Conservation (phyloP, 2,888 invertebrate species). For the Ormyrus rosae region DNA sequence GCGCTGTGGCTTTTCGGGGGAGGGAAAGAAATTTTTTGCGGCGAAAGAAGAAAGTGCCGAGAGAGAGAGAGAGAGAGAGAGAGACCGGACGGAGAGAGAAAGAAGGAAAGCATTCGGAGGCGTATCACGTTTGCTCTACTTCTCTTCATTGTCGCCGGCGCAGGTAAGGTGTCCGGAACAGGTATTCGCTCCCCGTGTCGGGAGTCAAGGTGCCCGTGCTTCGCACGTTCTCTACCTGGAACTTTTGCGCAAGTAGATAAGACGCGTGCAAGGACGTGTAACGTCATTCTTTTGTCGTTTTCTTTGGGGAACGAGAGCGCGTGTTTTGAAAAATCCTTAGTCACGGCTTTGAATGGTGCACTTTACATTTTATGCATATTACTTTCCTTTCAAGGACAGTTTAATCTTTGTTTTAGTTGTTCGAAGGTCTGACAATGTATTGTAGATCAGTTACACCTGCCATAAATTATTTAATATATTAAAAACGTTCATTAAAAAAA, state of each 20-base stretch:
- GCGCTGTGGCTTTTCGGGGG: not conserved
- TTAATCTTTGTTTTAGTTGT: not conserved
- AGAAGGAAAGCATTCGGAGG: conserved; percentile 44
- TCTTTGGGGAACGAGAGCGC: not conserved
- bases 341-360: not conserved
- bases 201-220: conserved; percentile 8
- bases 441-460: too few species aligned
- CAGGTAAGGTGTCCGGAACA: conserved; percentile 33
- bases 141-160: conserved; percentile 55
- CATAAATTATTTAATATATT: too few species aligned
- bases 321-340: conserved; percentile 12
- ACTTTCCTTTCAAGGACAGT: not conserved
- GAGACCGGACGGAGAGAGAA: not conserved
- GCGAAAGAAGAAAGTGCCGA: not conserved
- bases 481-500: too few species aligned
- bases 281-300: conserved; percentile 18
- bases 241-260: conserved; percentile 45
- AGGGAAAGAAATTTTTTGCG: conserved; percentile 38
- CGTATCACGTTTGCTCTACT: conserved; percentile 63
- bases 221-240: conserved; percentile 29
- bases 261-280: conserved; percentile 30
- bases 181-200: not conserved
- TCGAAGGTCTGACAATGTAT: too few species aligned
- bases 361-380: too few species aligned
- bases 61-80: not conserved